Evolutionary conservation across 1,140 invertebrate species (phyloP).

Genomic region (Trichonephila inaurata): DNA sequence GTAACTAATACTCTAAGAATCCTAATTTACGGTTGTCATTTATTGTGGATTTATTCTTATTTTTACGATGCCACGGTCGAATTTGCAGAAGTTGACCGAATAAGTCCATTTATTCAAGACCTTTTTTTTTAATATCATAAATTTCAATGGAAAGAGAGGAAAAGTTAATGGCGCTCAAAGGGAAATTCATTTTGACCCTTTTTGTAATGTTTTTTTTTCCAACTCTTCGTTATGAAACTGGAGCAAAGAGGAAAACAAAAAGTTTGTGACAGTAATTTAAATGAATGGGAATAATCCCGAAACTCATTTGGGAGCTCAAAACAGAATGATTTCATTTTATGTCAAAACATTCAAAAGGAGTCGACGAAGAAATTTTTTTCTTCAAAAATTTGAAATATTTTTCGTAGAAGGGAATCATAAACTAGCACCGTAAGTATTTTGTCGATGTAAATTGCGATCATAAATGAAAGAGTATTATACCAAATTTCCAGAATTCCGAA

Average conservation of each 20-base stretch:
- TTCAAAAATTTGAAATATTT: not conserved
- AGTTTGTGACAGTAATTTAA: not conserved
- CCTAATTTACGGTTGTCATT: slow-evolving; percentile 67
- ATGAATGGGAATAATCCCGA: not conserved
- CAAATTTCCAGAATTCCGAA: not conserved
- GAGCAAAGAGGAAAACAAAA: not conserved
- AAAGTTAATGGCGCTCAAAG: slow-evolving; percentile 24
- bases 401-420: not conserved
- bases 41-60: slow-evolving; percentile 40
- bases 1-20: slow-evolving; percentile 68
- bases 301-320: slow-evolving; percentile 6
- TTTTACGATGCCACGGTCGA: not conserved
- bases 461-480: not conserved
- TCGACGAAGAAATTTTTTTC: not conserved
- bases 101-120: slow-evolving; percentile 45
- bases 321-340: not conserved
- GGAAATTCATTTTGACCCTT: not conserved
- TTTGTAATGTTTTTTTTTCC: not conserved
- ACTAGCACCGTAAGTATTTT: not conserved
- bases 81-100: slow-evolving; percentile 40
- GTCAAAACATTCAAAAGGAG: slow-evolving; percentile 13
- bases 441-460: not conserved
- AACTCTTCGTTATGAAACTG: not conserved
- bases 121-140: slow-evolving; percentile 32
- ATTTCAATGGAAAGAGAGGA: slow-evolving; percentile 6